Base-by-base conservation (phyloP, 2,888 invertebrate species). In the Apodemia zela region DNA sequence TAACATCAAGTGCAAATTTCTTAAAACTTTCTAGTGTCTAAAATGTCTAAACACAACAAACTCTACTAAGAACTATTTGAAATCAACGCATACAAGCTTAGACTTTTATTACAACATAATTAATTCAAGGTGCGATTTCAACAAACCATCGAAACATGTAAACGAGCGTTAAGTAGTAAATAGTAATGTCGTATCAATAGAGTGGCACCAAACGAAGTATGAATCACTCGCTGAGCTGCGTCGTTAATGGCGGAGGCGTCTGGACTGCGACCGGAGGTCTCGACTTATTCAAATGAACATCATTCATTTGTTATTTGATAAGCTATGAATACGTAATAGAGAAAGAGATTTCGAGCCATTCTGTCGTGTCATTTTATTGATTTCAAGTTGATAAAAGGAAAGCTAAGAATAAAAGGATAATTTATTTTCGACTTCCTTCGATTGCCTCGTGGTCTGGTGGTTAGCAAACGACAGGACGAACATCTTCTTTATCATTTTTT, bases 211-310 rank as follows among this genome's bases (percentile, higher is more conserved):
- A 73, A 75, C 17, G n/a, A 4, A 68, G 72, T 69, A 77, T 84
- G 83, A 84, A 75, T 82, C 77, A 84, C 76, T 42, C 42, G 42
- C 42, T 15, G 42, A 42, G 42, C 42, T 69, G 74, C 72, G 71
- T 73, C 73, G 72, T 72, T 74, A 72, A 70, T 67, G 65, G 64
- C 61, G 62, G 65, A 67, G 68, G 70, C 70, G 72, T 71, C 72
- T 72, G 69, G 66, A 58, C 72, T 73, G 67, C 62, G 69, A 69
- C 67, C 71, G 72, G 69, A 67, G 66, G 68, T 70, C 67, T 70
- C 65, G 64, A 66, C 66, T 65, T 69, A 71, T 71, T 68, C 67
- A 67, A 68, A 70, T 68, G 63, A 66, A 54, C 63, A 60, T 57
- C 65, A 66, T 66, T 67, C 67, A 64, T 65, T 51, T 62, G 54